These are phyloP conservation scores for Coendou prehensilis DNA, from an alignment of 2,797 vertebrate species.

Conservation along the genomic window DNA sequence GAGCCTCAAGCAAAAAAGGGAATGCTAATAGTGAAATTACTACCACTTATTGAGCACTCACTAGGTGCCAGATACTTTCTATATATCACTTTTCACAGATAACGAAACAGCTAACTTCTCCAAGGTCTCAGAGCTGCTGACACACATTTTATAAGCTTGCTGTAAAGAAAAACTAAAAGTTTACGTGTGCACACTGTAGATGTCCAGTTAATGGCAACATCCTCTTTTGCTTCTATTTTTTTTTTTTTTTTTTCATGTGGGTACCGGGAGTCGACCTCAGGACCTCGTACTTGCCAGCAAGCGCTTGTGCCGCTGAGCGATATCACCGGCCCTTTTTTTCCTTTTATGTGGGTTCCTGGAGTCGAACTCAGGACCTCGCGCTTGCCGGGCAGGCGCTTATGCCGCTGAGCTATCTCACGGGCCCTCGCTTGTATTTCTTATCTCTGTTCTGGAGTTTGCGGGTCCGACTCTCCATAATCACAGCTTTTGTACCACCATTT, in stretches of 20 bases:
- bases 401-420: too few relatives aligned
- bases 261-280: too few relatives aligned
- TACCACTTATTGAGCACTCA: neutral
- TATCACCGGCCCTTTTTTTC: too few relatives aligned
- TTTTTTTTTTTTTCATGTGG: too few relatives aligned
- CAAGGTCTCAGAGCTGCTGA: neutral
- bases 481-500: neutral
- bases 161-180: slow-evolving; percentile 26
- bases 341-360: too few relatives aligned
- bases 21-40: neutral
- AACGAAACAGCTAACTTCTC: neutral
- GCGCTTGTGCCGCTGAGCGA: too few relatives aligned
- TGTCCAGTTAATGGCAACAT: neutral
- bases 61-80: neutral
- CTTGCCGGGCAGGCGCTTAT: too few relatives aligned
- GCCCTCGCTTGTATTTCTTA: neutral
- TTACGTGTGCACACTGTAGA: neutral
- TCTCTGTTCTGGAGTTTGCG: neutral
- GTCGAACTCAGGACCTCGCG: too few relatives aligned
- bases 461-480: neutral
- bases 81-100: neutral
- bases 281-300: too few relatives aligned
- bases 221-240: neutral
- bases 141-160: neutral
- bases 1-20: neutral